Conservation (phyloP, 2,797 vertebrate species). For the Halcyon chelicuti region DNA sequence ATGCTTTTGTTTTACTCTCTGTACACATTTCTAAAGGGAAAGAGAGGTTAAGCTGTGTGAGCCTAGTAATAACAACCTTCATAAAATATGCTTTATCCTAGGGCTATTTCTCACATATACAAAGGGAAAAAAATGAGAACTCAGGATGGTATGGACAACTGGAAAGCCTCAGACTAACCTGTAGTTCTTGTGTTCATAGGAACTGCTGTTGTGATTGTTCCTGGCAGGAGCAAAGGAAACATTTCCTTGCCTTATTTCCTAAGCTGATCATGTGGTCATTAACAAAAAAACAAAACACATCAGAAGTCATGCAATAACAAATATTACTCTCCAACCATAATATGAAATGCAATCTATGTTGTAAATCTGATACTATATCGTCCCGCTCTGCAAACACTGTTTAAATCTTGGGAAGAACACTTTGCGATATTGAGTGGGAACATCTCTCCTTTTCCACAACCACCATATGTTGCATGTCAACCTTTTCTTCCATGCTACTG, state of each 20-base stretch:
- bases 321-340: background rate
- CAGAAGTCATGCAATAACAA: background rate
- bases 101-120: background rate
- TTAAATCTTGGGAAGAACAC: background rate
- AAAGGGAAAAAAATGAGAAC: background rate
- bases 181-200: background rate
- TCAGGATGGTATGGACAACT: background rate
- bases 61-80: background rate
- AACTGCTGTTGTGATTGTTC: background rate
- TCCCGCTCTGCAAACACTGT: background rate
- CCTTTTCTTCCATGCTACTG: background rate
- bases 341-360: background rate
- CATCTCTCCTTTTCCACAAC: background rate
- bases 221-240: background rate
- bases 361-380: background rate
- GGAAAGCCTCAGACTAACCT: background rate
- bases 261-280: background rate
- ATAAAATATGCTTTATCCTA: background rate
- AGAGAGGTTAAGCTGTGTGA: background rate
- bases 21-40: background rate
- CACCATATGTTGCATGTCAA: background rate
- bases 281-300: background rate
- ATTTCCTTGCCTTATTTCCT: background rate
- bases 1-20: background rate
- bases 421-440: background rate